Evolutionary conservation across 2,113 vertebrate species (phyloP), one percentile per base, ranked within the genome.

Genomic region (Gadus macrocephalus): DNA sequence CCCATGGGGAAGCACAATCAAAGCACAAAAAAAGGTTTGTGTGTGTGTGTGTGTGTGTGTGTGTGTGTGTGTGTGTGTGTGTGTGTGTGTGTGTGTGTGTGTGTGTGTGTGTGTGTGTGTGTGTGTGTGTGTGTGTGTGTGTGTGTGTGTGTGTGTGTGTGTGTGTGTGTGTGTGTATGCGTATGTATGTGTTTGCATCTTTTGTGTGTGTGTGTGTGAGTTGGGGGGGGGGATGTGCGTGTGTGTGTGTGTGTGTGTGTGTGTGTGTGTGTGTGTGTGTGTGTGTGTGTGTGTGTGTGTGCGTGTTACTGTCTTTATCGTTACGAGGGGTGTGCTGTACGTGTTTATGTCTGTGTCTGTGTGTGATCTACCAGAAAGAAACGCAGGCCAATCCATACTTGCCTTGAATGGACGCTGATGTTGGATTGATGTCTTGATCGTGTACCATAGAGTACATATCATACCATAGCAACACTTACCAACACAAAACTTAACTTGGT

Each of bases 371-470:
- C 22, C 68, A 74, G 62, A 82, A 35, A 76, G 49, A 62, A 73
- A 71, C 73, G 58, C 69, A 78, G 60, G 53, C 58, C 76, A 81
- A 86, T 85, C 83, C 71, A 84, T 85, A 79, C 22, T 72, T 67
- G 35, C 58, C 72, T 67, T 73, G 73, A 74, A 73, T 75, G 78
- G 71, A 68, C 78, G 76, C 12, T 82, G 74, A 82, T 83, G 64
- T 76, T 55, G 68, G 66, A 67, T 65, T 60, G 66, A 67, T 77
- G 72, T 79, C 35, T 78, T 27, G 64, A 64, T 58, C 20, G 28
- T 72, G 12, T 71, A 70, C 55, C 15, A 16, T 5, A 62, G 69
- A 60, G 27, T 2, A 20, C 64, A 53, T 53, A 49, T 9, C 42
- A 49, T 49, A 49, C 42, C 42, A 49, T 49, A 31, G 31, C 31